These are phyloP conservation scores for Sciurus niger DNA, from an alignment of 2,113 vertebrate genomes.

Conservation along the genomic window DNA sequence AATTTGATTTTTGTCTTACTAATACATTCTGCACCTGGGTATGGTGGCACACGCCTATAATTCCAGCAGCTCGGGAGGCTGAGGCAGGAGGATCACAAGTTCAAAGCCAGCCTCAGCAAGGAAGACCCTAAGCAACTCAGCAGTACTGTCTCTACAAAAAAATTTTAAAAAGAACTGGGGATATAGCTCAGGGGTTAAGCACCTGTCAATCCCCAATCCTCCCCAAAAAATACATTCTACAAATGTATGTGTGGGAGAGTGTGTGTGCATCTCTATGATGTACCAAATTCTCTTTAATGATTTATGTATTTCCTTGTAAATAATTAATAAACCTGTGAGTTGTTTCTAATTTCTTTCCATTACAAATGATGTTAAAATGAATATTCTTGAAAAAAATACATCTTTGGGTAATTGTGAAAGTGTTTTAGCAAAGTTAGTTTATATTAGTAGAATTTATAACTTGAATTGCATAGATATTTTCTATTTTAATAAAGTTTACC, in stretches of 20 bases:
- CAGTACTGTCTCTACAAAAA: no score
- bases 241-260: neutral
- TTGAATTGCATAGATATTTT: neutral
- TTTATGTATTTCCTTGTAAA: neutral
- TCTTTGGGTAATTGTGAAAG: slow-evolving; percentile 12
- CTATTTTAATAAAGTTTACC: slow-evolving; percentile 9
- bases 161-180: no score
- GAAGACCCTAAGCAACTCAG: no score
- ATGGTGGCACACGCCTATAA: no score
- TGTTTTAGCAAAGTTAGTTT: slow-evolving; percentile 35
- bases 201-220: no score
- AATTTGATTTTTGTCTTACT: slow-evolving; percentile 21
- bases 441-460: slow-evolving; percentile 1
- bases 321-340: neutral
- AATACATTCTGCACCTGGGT: neutral
- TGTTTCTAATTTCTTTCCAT: neutral
- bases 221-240: neutral
- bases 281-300: neutral
- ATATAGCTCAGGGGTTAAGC: no score
- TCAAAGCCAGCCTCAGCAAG: no score
- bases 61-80: no score
- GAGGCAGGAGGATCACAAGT: no score
- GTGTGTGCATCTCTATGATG: neutral
- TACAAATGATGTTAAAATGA: slow-evolving; percentile 34
- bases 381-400: neutral